Percentiles rank a stretch among this genome's conserved stretches.
phyloP scores from a whole-genome alignment of 2,888 invertebrate genomes.

The Calliopum simillimum region DNA sequence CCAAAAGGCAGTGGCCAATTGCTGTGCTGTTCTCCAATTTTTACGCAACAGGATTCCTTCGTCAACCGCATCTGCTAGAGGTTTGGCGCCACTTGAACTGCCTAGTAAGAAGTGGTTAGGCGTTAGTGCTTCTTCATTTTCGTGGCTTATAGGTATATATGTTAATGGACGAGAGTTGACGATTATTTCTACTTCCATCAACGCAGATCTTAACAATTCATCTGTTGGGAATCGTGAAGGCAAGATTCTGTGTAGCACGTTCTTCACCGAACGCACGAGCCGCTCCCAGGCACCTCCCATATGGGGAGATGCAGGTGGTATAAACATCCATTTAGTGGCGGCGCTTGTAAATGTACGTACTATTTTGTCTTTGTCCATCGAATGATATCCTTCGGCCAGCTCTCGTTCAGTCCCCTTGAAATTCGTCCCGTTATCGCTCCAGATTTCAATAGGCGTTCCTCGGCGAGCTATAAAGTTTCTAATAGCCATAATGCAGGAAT shows the following conservation, averaged over 20 bases:
- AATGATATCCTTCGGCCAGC: conserved; percentile 10
- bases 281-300: conserved; percentile 37
- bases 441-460: conserved; percentile 33
- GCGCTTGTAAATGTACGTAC: conserved; percentile 26
- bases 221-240: conserved; percentile 28
- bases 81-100: too few relatives aligned
- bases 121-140: conserved; percentile 36
- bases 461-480: conserved; percentile 21
- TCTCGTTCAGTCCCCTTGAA: conserved; percentile 36
- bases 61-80: too few relatives aligned
- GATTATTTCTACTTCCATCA: conserved; percentile 38
- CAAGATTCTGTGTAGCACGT: conserved; percentile 5
- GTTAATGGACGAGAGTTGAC: conserved; percentile 38
- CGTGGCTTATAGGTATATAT: conserved; percentile 34
- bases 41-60: too few relatives aligned
- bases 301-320: conserved; percentile 29
- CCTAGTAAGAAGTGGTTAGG: conserved; percentile 42
- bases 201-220: conserved; percentile 31
- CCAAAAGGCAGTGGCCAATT: conserved; percentile 35
- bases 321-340: conserved; percentile 35
- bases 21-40: conserved; percentile 31
- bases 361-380: conserved; percentile 4
- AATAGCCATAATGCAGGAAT: too few relatives aligned
- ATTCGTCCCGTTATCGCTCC: conserved; percentile 40
- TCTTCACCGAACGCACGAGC: conserved; percentile 31